Evolutionary conservation across 2,113 vertebrate genomes (phyloP), one percentile per base, ranked within the genome.

Genomic region (Tupaia tana): DNA sequence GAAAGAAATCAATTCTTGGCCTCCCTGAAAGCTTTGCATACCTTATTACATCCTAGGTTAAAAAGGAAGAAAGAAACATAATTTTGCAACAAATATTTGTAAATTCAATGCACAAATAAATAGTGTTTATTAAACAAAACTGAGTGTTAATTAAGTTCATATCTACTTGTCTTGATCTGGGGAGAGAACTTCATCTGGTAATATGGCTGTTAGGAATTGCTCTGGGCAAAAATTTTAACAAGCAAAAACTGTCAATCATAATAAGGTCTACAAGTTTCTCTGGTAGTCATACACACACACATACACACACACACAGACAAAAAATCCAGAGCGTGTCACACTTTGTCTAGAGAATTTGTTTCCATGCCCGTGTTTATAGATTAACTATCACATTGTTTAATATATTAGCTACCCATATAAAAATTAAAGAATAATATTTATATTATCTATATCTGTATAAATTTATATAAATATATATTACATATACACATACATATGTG

Each of bases 1-100:
- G 10, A 66, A 56, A 95, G 78, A 92, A 88, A 93, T 85, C 73
- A 63, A 85, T 91, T 84, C 14, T 90, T 67, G 63, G 2, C 34
- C 22, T 78, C 24, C 2, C 24, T 86, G 6, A 96, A 95, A 84
- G 27, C 43, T 61, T 58, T n/a, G 2, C 31, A 3, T 92, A 83
- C 27, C 19, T 93, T 43, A 8, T 18, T 77, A 84, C 69, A 58
- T 59, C 14, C 22, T 34, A 91, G 20, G 4, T 56, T 92, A 79
- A 8, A 94, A 89, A 83, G 61, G 9, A 59, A 88, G 24, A 77
- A 74, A 27, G 14, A 34, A 82, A 89, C 58, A 11, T 9, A 75
- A 77, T 89, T 90, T 58, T 73, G 58, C 86, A 6, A 58, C 12
- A 73, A 96, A 31, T 85, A 20, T 34, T 87, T 73, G 24, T 69